Conservation (phyloP, 2,888 invertebrate species). For the Chrysina gloriosa region DNA sequence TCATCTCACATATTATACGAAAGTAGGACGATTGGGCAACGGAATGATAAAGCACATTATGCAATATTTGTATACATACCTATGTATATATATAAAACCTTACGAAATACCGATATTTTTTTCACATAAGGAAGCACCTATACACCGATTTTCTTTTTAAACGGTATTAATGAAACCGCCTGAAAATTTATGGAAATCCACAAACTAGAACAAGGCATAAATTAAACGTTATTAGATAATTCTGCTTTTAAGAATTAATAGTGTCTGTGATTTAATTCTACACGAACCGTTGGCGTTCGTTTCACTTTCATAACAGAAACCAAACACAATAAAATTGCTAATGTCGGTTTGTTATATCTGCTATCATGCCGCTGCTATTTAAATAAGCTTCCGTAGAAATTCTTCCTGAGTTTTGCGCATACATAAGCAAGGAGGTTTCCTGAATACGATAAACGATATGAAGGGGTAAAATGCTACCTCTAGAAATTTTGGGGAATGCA, state of each 20-base stretch:
- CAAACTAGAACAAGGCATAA: background rate
- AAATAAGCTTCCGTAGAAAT: background rate
- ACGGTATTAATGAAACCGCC: background rate
- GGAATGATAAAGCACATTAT: conserved; percentile 28
- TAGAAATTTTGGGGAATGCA: too few relatives aligned
- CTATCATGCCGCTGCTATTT: too few relatives aligned
- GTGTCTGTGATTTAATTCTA: background rate
- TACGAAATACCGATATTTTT: background rate
- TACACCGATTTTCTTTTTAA: conserved; percentile 3
- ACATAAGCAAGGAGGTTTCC: too few relatives aligned
- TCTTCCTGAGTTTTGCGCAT: background rate
- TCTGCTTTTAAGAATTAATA: background rate
- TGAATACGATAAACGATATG: too few relatives aligned
- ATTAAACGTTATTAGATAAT: conserved; percentile 6
- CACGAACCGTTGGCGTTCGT: background rate
- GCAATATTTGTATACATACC: conserved; percentile 11
- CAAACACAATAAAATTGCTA: background rate
- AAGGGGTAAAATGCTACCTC: too few relatives aligned
- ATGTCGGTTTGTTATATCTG: background rate
- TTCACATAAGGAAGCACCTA: conserved; percentile 3
- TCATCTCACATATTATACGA: conserved; percentile 31
- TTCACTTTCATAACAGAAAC: conserved; percentile 14
- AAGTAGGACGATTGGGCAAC: conserved; percentile 31
- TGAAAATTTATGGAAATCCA: background rate
- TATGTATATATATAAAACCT: background rate